These are phyloP conservation scores for Stegostoma tigrinum DNA, from an alignment of 2,113 vertebrate genomes.

Conservation along the genomic window DNA sequence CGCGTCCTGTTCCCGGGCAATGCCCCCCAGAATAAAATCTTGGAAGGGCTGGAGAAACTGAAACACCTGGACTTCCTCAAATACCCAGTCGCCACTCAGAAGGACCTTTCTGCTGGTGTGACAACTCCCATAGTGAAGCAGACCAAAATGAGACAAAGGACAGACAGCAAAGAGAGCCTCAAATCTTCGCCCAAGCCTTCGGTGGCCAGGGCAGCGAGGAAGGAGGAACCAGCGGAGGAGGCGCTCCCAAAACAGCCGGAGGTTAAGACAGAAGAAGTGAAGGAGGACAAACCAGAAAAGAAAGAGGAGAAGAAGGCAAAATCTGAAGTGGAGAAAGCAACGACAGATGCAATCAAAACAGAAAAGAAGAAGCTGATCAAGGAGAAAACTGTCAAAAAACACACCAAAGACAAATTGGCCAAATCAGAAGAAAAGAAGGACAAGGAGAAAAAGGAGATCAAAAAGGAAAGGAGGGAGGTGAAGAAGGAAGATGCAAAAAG, in stretches of 20 bases:
- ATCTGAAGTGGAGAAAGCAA: slow-evolving; percentile 63
- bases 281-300: slow-evolving; percentile 76
- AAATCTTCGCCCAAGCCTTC: slow-evolving; percentile 76
- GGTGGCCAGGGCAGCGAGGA: slow-evolving; percentile 68
- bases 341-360: slow-evolving; percentile 69
- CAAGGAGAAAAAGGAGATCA: slow-evolving; percentile 92
- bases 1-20: slow-evolving; percentile 95
- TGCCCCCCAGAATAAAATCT: slow-evolving; percentile 93
- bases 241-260: slow-evolving; percentile 60
- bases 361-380: slow-evolving; percentile 81
- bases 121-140: slow-evolving; percentile 76
- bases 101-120: slow-evolving; percentile 73
- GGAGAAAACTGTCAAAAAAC: slow-evolving; percentile 79
- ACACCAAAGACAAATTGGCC: slow-evolving; percentile 81
- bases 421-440: slow-evolving; percentile 93
- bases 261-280: slow-evolving; percentile 66
- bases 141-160: slow-evolving; percentile 84
- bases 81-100: slow-evolving; percentile 89
- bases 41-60: slow-evolving; percentile 93
- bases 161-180: slow-evolving; percentile 93
- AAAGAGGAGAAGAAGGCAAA: slow-evolving; percentile 71
- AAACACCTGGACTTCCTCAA: slow-evolving; percentile 89
- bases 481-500: slow-evolving; percentile 81
- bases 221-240: slow-evolving; percentile 68
- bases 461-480: slow-evolving; percentile 74